Evolutionary conservation across 2,797 vertebrate genomes (phyloP).

Genomic region (Pantherophis alleghaniensis): DNA sequence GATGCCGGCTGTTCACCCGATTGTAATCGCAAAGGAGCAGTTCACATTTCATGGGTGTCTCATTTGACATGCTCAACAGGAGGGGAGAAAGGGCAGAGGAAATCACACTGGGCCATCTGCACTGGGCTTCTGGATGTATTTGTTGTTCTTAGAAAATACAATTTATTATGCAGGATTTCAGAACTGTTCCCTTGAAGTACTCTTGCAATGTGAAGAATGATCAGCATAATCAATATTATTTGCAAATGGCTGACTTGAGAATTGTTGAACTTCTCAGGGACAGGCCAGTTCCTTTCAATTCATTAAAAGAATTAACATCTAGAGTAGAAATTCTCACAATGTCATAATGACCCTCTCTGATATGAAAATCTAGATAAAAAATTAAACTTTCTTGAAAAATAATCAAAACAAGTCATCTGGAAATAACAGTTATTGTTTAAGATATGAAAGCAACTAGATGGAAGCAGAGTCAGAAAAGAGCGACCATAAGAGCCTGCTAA

Average conservation of each 20-base stretch:
- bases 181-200: background rate
- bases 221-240: background rate
- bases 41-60: slow-evolving; percentile 42
- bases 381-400: background rate
- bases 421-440: background rate
- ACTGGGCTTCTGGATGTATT: background rate
- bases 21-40: slow-evolving; percentile 35
- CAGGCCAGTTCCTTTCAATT: background rate
- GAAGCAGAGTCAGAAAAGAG: background rate
- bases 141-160: slow-evolving; percentile 2
- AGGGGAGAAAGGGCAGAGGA: background rate
- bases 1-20: slow-evolving; percentile 28
- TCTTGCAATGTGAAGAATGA: background rate
- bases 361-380: background rate
- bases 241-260: background rate
- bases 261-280: background rate
- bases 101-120: slow-evolving; percentile 19
- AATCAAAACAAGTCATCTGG: background rate
- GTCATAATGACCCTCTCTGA: background rate
- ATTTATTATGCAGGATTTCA: background rate
- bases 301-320: background rate
- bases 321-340: background rate
- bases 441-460: background rate
- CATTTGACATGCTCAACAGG: slow-evolving; percentile 26
- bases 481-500: background rate